Conservation (phyloP, 1,140 invertebrate genomes). For the Ditylenchus dipsaci region DNA sequence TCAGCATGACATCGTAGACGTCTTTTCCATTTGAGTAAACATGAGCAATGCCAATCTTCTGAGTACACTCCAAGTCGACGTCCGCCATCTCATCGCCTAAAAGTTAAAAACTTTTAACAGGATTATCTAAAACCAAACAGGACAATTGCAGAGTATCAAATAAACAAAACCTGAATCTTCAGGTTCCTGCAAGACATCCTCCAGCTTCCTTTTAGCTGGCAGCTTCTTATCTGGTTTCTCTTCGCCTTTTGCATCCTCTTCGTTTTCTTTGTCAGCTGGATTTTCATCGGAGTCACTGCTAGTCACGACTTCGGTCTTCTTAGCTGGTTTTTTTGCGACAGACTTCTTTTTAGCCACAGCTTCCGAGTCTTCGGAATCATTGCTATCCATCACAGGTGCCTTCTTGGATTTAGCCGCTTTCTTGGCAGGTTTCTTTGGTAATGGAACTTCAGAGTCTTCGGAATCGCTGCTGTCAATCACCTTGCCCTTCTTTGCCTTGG, state of each 20-base stretch:
- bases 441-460: too few relatives aligned
- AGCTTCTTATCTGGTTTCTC: background rate
- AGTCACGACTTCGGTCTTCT: background rate
- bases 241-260: background rate
- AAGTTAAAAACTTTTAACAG: background rate
- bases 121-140: too few relatives aligned
- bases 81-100: background rate
- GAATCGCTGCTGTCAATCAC: too few relatives aligned
- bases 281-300: background rate
- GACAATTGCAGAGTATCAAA: too few relatives aligned
- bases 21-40: conserved; percentile 32
- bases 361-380: background rate
- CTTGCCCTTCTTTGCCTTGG: too few relatives aligned
- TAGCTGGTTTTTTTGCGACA: background rate
- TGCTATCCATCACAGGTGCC: background rate
- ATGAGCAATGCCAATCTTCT: conserved; percentile 7
- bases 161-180: background rate
- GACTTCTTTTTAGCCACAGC: background rate
- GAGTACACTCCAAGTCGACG: conserved; percentile 9
- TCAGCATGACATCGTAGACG: conserved; percentile 63
- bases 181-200: background rate
- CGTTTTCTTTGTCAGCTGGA: background rate
- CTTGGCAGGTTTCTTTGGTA: background rate
- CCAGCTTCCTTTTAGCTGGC: background rate
- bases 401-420: background rate